phyloP scores from a whole-genome alignment of 2,888 invertebrate genomes.

The Dinocampus coccinellae region DNA sequence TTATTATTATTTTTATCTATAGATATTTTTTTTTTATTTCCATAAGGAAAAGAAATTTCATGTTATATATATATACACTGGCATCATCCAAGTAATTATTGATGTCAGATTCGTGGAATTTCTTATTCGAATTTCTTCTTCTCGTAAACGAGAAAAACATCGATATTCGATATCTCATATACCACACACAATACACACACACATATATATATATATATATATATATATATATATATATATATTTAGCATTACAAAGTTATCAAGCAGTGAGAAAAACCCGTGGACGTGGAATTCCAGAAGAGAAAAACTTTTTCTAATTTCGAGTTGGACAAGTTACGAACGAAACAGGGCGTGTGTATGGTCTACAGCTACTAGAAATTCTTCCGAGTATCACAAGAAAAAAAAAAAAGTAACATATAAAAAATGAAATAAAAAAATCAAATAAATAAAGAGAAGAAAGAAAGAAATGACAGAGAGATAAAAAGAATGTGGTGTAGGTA shows the following conservation, averaged over 20 bases:
- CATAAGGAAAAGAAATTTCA: not conserved
- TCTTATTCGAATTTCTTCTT: not conserved
- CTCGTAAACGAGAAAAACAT: conserved; percentile 26
- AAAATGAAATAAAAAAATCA: too few species aligned
- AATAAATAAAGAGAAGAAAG: not conserved
- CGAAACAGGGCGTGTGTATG: conserved; percentile 16
- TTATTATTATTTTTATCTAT: too few species aligned
- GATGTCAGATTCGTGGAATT: not conserved
- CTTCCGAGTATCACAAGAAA: conserved; percentile 9
- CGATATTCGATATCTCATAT: conserved; percentile 5
- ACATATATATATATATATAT: conserved; percentile 3
- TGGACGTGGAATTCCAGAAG: conserved; percentile 25
- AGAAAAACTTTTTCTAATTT: conserved; percentile 35
- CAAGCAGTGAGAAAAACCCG: conserved; percentile 14
- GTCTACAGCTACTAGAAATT: conserved; percentile 22
- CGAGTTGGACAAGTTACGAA: conserved; percentile 31
- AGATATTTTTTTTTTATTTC: too few species aligned
- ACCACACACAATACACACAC: conserved; percentile 8
- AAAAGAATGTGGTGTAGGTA: not conserved
- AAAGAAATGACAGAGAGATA: not conserved
- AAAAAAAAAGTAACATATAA: too few species aligned
- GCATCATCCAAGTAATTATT: not conserved
- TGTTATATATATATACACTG: too few species aligned
- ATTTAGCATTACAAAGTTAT: conserved; percentile 20
- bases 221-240: conserved; percentile 13